phyloP scores from a whole-genome alignment of 2,888 invertebrate genomes.

The Thereva unica region DNA sequence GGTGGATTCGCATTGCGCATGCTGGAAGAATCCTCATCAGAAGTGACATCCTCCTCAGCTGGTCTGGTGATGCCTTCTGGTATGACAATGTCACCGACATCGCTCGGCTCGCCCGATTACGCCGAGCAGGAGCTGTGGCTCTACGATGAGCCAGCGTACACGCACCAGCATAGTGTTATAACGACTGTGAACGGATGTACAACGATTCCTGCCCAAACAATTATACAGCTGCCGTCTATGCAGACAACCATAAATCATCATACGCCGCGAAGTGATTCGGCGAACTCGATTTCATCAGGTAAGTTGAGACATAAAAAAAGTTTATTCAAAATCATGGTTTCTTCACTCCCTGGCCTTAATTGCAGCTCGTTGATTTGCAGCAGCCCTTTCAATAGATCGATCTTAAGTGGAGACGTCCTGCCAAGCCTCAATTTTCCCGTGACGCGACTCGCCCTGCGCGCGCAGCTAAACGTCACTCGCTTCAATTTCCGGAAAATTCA shows the following conservation, averaged over 20 bases:
- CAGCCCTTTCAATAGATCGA: no score
- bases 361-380: no score
- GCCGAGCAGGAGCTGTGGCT: constrained; percentile 80
- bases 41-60: constrained; percentile 73
- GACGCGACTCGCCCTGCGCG: no score
- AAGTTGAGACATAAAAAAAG: constrained; percentile 43
- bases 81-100: constrained; percentile 77
- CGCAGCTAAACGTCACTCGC: no score
- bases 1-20: constrained; percentile 70
- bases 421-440: no score
- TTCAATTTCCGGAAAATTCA: no score
- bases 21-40: constrained; percentile 74
- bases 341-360: no score
- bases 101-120: constrained; percentile 73
- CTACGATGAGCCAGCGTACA: constrained; percentile 62
- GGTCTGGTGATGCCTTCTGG: constrained; percentile 68
- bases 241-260: constrained; percentile 46
- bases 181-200: constrained; percentile 60
- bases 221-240: constrained; percentile 61
- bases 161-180: constrained; percentile 58
- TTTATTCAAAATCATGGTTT: no score
- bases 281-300: constrained; percentile 59
- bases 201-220: constrained; percentile 59
- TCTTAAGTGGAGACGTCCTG: no score
- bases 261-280: constrained; percentile 56